Base-by-base conservation (phyloP, 2,888 invertebrate genomes). In the Vesta saturnalis region DNA sequence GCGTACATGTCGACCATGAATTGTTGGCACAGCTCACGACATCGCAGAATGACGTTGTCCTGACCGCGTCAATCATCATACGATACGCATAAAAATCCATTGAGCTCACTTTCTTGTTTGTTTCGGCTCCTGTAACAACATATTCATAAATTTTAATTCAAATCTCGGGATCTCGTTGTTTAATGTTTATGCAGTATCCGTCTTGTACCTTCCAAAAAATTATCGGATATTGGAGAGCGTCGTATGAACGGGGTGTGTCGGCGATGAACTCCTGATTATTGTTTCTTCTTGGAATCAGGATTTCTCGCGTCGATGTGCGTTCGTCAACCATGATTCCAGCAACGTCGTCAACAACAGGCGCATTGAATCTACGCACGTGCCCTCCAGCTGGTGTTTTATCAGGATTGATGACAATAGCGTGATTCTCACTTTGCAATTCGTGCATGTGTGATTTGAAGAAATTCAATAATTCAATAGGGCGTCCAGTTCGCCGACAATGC, bases 1-100 rank as follows among this genome's bases (percentile, higher is more conserved):
- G 72, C 81, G 68, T 82, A 83, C 81, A 80, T 81, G 69, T 83
- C 80, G 30, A 83, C 82, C n/a, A 74, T 63, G 69, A 71, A 83
- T 67, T 83, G 82, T 54, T 80, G 76, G 63, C 77, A 79, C 5
- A 83, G 60, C 18, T 67, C 60, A 6, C 79, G 75, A 71, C 52
- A 81, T 54, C 66, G 46, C 47, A 79, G 58, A 16, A 83, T 72
- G 64, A 75, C 59, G 65, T 80, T 80, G 65, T 74, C 66, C 47
- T 64, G 69, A 47, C 68, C 64, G 59, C 69, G 49, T 15, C 79
- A 65, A 78, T 72, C 80, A 81, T 82, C 18, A 80, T 49, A 19
- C 76, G 71, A 62, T 75, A 77, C 55, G 76, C 63, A 65, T 77
- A 76, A 67, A 57, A 77, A 70, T 77, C 73, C 71, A 72, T 75